Percentiles rank a stretch among this genome's conserved stretches.
Conservation (phyloP, 2,797 vertebrate species). For the Yasuhikotakia modesta region DNA sequence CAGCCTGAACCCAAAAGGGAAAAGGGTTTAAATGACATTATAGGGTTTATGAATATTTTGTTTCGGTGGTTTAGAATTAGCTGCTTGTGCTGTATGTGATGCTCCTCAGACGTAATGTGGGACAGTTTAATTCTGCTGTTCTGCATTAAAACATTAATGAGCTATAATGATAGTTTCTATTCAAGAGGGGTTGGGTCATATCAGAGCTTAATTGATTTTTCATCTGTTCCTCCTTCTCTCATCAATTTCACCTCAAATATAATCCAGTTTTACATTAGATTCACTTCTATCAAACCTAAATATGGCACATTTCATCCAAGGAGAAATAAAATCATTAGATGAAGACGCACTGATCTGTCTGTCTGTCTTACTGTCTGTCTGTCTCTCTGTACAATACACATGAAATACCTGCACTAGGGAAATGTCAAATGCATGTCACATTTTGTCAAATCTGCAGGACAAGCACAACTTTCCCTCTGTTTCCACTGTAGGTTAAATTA, state of each 20-base stretch:
- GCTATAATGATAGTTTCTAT: conserved; percentile 23
- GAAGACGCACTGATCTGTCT: neutral
- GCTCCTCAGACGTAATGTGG: no score
- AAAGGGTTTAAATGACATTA: neutral
- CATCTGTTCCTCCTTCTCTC: no score
- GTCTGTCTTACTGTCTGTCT: no score
- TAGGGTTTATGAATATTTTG: neutral
- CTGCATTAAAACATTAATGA: conserved; percentile 23
- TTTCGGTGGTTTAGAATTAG: no score
- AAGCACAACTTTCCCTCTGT: conserved; percentile 36
- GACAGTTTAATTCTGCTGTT: neutral
- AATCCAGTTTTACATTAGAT: conserved; percentile 6
- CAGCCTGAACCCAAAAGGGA: no score
- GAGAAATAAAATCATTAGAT: conserved; percentile 13
- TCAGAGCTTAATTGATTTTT: no score
- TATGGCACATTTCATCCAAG: conserved; percentile 13
- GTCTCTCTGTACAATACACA: no score
- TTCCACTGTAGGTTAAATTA: conserved; percentile 1
- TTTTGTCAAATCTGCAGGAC: conserved; percentile 42
- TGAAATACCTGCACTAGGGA: conserved; percentile 10
- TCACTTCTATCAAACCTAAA: conserved; percentile 9
- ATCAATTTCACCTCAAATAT: no score
- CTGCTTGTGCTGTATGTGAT: neutral
- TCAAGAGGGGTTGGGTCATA: conserved; percentile 16
- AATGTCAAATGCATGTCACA: conserved; percentile 40